Conservation (phyloP, 2,888 invertebrate genomes). For the Phytoseiulus persimilis region DNA sequence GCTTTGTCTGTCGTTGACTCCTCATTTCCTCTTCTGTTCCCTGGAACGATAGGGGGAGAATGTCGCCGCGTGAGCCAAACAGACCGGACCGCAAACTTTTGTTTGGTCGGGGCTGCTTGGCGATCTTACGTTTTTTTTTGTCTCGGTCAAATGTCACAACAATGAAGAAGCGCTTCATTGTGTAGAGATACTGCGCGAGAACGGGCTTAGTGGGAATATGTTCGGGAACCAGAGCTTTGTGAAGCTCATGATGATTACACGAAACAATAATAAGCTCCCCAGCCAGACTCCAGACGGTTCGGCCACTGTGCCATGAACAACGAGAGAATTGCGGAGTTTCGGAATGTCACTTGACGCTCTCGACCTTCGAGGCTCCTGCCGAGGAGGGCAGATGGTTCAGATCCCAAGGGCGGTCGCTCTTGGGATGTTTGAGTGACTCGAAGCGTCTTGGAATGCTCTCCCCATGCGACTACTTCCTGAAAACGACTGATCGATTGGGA, state of each 20-base stretch:
- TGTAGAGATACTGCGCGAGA: background rate
- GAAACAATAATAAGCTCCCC: no score
- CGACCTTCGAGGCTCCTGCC: no score
- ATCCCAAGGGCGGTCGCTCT: no score
- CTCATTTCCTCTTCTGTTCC: background rate
- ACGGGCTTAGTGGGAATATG: background rate
- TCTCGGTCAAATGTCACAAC: background rate
- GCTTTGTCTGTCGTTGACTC: background rate
- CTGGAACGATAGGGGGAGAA: background rate
- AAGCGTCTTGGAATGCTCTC: no score
- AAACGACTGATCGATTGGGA: no score
- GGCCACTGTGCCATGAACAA: no score
- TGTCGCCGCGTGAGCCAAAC: background rate
- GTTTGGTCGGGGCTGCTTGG: background rate
- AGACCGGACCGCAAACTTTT: background rate
- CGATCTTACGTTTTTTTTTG: background rate
- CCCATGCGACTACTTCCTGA: no score
- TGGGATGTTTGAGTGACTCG: no score
- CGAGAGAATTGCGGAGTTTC: no score
- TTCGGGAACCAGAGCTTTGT: background rate
- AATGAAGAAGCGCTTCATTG: background rate
- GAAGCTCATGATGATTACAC: background rate
- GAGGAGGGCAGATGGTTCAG: no score
- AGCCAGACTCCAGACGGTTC: no score
- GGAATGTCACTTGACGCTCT: no score